Base-by-base conservation (phyloP, 1,140 invertebrate genomes). In the Drosophila mojavensis region DNA sequence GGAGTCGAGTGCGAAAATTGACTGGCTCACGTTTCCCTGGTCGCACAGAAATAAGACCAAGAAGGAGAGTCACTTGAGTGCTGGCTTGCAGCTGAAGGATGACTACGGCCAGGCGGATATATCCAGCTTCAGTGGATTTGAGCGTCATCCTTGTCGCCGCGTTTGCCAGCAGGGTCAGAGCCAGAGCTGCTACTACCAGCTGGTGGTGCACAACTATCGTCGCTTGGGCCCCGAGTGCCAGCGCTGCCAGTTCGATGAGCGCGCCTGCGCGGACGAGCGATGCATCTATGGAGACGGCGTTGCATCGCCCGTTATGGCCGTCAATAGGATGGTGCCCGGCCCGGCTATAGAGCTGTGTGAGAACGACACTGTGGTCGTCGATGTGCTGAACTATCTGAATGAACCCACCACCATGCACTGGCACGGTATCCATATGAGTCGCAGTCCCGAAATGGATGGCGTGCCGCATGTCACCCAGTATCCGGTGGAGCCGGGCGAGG, bases 341-440 rank as follows among this genome's bases (percentile, higher is more conserved):
- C 97, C 97, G 1, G 91, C 94, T 5, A 96, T 98, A 50, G 95
- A 97, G 93, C 96, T 98, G 3, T 98, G 97, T 76, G 94, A 97
- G 89, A 96, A 97, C 81, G 97, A 98, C 83, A 96, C 96, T 5
- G 92, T 98, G 5, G 94, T 98, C 0, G 95, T 98, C 1, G 96
- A 97, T 92, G 95, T 98, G 1, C 94, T 96, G 0, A 98, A 98
- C 86, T 94, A 95, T 60, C 93, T 97, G 20, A 95, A 95, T 2
- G 95, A 97, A 77, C 94, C 94, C 0, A 93, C 95, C 0, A 94
- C 95, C 0, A 94, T 98, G 51, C 97, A 98, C 90, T 98, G 97
- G 96, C 94, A 97, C 62, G 97, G 97, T 1, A 94, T 97, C 54
- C 94, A 95, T 1, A 96, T 97, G 93, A 92, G 93, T 9, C 96